These are phyloP conservation scores for Lordiphosa stackelbergi DNA, from an alignment of 1,140 invertebrate genomes.

Conservation along the genomic window DNA sequence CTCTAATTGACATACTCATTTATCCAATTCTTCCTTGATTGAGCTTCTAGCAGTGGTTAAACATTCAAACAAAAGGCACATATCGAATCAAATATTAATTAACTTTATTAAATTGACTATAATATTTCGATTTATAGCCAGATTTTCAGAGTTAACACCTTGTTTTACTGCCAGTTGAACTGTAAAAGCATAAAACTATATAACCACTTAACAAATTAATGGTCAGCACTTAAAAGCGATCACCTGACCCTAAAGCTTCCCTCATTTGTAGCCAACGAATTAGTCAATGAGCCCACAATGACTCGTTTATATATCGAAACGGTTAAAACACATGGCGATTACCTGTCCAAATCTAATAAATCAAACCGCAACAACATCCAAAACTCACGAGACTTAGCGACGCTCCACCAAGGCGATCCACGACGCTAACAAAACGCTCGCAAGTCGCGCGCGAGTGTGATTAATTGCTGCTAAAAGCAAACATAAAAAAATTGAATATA, in stretches of 20 bases:
- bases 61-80: no score
- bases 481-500: slow-evolving; percentile 3
- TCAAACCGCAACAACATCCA: slow-evolving; percentile 25
- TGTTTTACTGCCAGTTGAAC: no score
- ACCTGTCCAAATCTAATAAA: slow-evolving; percentile 40
- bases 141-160: no score
- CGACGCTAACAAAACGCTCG: slow-evolving; percentile 38
- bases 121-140: neutral
- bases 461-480: slow-evolving; percentile 42
- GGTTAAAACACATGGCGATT: slow-evolving; percentile 37
- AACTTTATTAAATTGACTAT: neutral
- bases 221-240: no score
- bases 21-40: no score
- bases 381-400: slow-evolving; percentile 49
- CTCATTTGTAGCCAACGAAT: slow-evolving; percentile 8
- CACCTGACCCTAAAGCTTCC: no score
- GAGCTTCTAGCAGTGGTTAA: no score
- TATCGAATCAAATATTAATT: no score
- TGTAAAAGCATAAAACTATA: no score
- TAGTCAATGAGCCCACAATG: slow-evolving; percentile 13
- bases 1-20: no score
- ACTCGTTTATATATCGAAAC: slow-evolving; percentile 37
- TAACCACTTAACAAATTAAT: no score
- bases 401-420: slow-evolving; percentile 25
- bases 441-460: slow-evolving; percentile 58